phyloP scores from a whole-genome alignment of 2,797 vertebrate species.

The Momotus momota region DNA sequence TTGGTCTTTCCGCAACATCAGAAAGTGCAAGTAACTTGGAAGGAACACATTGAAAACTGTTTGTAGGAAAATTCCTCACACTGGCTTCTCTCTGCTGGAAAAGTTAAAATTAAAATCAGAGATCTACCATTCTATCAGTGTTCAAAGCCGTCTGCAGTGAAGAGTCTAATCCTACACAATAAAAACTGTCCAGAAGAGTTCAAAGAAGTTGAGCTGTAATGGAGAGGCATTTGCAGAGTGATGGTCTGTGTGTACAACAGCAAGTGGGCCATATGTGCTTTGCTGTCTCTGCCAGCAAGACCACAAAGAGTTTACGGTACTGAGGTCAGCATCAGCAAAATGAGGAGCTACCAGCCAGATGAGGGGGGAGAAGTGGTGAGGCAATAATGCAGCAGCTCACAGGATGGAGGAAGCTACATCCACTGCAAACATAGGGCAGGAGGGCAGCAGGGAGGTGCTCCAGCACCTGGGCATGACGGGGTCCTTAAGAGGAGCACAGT shows the following conservation, averaged over 20 bases:
- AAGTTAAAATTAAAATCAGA: background rate
- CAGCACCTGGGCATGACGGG: background rate
- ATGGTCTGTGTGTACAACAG: background rate
- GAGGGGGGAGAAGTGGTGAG: background rate
- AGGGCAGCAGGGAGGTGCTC: background rate
- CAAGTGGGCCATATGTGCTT: fast-evolving
- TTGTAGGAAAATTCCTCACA: background rate
- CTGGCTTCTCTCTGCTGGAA: background rate
- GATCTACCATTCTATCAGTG: background rate
- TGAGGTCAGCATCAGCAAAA: background rate
- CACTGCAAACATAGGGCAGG: background rate
- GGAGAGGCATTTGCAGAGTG: background rate
- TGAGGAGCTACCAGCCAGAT: fast-evolving
- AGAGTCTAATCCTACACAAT: background rate
- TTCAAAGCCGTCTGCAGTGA: background rate
- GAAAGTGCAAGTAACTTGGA: background rate
- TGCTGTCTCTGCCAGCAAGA: background rate
- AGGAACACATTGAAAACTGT: background rate
- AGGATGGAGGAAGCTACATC: background rate
- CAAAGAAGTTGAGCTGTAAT: background rate
- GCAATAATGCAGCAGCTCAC: background rate
- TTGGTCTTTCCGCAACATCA: background rate
- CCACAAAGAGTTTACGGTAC: background rate
- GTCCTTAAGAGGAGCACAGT: background rate
- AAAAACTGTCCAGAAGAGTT: background rate